A percentile compares a stretch with the other conserved stretches of the same genome.
Conservation (phyloP, 2,797 vertebrate genomes). For the Lepilemur ruficaudatus region DNA sequence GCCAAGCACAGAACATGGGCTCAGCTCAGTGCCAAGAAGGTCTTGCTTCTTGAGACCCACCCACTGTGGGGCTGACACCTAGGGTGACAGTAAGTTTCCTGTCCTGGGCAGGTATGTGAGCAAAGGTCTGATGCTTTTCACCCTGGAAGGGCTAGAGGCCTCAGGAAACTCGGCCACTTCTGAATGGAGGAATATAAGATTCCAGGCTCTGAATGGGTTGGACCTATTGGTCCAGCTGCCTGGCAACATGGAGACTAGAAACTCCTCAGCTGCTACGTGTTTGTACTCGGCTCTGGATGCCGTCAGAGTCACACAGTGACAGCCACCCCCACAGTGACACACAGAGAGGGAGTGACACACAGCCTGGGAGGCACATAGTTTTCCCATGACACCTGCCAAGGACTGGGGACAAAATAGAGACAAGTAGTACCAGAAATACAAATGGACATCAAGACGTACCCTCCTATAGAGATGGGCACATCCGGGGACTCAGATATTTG, state of each 20-base stretch:
- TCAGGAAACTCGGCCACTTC: not conserved
- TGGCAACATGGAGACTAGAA: constrained; percentile 33
- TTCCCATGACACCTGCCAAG: constrained; percentile 30
- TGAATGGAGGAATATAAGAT: not conserved
- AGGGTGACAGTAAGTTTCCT: not conserved
- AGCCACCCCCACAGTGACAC: constrained; percentile 69
- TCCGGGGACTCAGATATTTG: not conserved
- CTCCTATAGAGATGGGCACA: not conserved
- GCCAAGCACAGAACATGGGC: not conserved
- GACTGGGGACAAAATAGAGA: not conserved
- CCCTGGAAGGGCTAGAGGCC: not conserved
- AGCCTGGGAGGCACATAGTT: not conserved
- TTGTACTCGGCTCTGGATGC: constrained; percentile 55
- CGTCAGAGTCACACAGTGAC: constrained; percentile 59
- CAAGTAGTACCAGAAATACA: not conserved
- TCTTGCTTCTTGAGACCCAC: not conserved
- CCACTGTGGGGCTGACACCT: not conserved
- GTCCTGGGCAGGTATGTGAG: not conserved
- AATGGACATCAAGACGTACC: not conserved
- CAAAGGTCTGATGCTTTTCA: not conserved
- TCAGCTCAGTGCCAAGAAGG: not conserved
- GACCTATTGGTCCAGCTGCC: constrained; percentile 20
- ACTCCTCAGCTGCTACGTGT: not conserved
- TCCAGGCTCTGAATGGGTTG: not conserved
- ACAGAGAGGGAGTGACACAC: constrained; percentile 63